Evolutionary conservation across 2,888 invertebrate genomes (phyloP).

Genomic region (Rhopalosiphum nymphaeae): DNA sequence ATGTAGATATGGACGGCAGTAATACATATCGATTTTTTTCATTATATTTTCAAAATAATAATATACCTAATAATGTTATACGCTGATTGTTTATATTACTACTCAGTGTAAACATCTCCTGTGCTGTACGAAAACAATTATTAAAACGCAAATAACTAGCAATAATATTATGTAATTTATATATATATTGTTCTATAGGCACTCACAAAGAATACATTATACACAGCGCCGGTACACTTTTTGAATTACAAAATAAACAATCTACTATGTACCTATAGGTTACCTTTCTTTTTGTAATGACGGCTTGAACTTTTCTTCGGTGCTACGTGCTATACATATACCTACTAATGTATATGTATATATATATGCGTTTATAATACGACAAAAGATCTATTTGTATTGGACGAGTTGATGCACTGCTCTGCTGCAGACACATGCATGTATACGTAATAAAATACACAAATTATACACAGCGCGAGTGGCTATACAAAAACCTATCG

Average conservation of each 20-base stretch:
- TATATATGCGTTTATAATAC: not conserved
- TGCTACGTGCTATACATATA: not conserved
- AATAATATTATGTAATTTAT: not conserved
- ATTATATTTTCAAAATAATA: not conserved
- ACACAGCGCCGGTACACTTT: not conserved
- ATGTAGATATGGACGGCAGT: too few species aligned
- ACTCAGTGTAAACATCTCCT: not conserved
- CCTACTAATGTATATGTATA: not conserved
- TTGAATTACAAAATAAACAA: not conserved
- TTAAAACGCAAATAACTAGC: not conserved
- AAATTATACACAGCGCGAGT: too few species aligned
- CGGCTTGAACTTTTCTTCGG: not conserved
- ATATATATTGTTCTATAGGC: not conserved
- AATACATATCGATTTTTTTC: not conserved
- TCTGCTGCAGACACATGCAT: not conserved
- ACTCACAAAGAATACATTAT: not conserved
- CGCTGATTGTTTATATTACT: not conserved
- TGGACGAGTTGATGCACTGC: not conserved
- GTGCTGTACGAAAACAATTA: not conserved
- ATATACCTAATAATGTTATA: not conserved
- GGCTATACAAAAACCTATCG: too few species aligned
- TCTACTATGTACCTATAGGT: not conserved
- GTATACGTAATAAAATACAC: too few species aligned
- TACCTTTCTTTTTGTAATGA: not conserved
- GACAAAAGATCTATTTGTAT: not conserved